Evolutionary conservation across 2,113 vertebrate genomes (phyloP).

Genomic region (Cacatua alba): DNA sequence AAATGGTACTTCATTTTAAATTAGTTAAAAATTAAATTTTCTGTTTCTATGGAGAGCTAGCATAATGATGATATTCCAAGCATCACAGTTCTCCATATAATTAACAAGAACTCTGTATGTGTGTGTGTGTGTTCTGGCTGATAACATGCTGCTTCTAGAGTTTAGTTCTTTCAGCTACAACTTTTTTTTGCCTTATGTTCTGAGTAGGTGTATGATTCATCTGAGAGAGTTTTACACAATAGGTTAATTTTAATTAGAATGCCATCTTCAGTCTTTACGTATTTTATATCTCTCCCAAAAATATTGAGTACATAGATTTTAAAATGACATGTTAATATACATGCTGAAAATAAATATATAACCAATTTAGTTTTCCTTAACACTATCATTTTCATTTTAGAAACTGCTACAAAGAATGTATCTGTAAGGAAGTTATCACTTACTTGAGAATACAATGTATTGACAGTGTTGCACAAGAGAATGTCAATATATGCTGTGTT

Average conservation of each 20-base stretch:
- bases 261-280: neutral
- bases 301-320: neutral
- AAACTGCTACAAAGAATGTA: neutral
- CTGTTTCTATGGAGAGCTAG: slow-evolving; percentile 1
- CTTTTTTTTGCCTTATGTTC: neutral
- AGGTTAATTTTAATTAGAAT: neutral
- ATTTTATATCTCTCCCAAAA: neutral
- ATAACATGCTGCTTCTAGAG: neutral
- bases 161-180: neutral
- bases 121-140: neutral
- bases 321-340: neutral
- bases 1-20: neutral
- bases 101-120: neutral
- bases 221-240: neutral
- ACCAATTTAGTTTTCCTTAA: neutral
- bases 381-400: neutral
- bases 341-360: neutral
- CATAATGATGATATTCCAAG: neutral
- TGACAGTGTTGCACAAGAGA: neutral
- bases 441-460: neutral
- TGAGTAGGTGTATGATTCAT: neutral
- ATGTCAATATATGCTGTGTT: neutral
- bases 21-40: neutral
- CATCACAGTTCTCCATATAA: neutral
- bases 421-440: neutral